Base-by-base conservation (phyloP, 2,113 vertebrate species). In the Chionis minor region DNA sequence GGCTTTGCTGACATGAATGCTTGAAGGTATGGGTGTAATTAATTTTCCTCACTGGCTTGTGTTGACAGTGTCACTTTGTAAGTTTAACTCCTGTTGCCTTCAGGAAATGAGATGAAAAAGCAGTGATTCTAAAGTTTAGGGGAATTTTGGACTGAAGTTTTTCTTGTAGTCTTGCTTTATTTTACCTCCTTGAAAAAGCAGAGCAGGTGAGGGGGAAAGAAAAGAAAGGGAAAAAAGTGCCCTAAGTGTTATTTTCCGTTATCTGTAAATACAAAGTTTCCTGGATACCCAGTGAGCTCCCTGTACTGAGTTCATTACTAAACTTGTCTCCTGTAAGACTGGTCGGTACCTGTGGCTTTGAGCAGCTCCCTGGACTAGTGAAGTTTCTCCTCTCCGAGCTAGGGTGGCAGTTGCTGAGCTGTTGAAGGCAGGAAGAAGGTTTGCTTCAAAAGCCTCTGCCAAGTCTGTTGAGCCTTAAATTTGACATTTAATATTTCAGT, bases 151-250 rank as follows among this genome's bases (percentile, higher is more conserved):
- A 21, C 27, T 33, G 26, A 51, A 44, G 7, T n/a, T 70, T 65
- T 61, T 75, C 56, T 28, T 59, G 7, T 61, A 61, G 26, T 58
- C 26, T 78, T 1, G 1, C 14, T 27, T 73, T 93, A 44, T 49
- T 80, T 92, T 62, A 88, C 42, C n/a, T 65, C 3, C 9, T 2
- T 75, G 18, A 45, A 79, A 75, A 73, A 42, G 33, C 38, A 38
- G 9, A 3, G 26, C 3, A 16, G 3, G 28, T 3, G 16, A 14
- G 17, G 23, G 8, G 3, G 11, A 21, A 10, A 6, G 8, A 23
- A 13, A 35, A 30, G 17, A 28, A 58, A 40, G 7, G 28, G 15
- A 10, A 4, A 30, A 16, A 77, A n/a, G 23, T 12, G 15, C 22
- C 4, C 18, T 38, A 54, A 30, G 28, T 80, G 18, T 88, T 92